Conservation (phyloP, 2,113 vertebrate species). For the Tyto alba region DNA sequence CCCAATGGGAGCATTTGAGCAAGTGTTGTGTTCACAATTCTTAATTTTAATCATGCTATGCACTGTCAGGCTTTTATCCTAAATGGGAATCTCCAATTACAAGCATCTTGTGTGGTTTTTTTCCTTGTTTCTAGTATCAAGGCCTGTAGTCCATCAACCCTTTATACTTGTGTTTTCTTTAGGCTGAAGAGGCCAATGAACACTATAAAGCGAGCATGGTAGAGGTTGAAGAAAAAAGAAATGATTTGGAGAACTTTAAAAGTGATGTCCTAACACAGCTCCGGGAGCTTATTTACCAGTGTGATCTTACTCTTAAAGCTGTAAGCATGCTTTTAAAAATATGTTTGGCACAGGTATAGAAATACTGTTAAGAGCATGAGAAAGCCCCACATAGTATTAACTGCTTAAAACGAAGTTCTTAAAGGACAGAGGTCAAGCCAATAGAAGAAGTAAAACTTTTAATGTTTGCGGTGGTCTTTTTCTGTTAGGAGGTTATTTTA, state of each 20-base stretch:
- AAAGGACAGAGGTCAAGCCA: background rate
- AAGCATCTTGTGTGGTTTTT: background rate
- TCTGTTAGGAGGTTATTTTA: background rate
- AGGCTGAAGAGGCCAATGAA: conserved; percentile 92
- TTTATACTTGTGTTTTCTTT: conserved; percentile 18
- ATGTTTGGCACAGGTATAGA: background rate
- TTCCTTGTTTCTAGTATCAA: background rate
- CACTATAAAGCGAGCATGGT: conserved; percentile 86
- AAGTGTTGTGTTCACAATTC: background rate
- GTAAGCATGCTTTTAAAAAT: conserved; percentile 72
- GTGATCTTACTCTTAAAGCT: conserved; percentile 95
- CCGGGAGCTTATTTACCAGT: conserved; percentile 91
- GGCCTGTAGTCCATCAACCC: background rate
- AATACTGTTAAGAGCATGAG: background rate
- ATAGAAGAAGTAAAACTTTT: background rate
- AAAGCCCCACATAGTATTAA: background rate
- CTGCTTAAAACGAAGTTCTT: background rate
- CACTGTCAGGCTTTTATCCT: background rate
- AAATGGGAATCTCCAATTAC: background rate
- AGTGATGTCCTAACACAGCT: conserved; percentile 88
- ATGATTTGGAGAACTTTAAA: conserved; percentile 85
- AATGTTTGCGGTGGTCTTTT: background rate
- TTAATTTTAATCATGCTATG: background rate
- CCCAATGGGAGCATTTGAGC: background rate
- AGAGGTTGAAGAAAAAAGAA: conserved; percentile 85